Evolutionary conservation across 92 coral and sea anemone species (phyloP).

Genomic region (Epizoanthus ramosus): DNA sequence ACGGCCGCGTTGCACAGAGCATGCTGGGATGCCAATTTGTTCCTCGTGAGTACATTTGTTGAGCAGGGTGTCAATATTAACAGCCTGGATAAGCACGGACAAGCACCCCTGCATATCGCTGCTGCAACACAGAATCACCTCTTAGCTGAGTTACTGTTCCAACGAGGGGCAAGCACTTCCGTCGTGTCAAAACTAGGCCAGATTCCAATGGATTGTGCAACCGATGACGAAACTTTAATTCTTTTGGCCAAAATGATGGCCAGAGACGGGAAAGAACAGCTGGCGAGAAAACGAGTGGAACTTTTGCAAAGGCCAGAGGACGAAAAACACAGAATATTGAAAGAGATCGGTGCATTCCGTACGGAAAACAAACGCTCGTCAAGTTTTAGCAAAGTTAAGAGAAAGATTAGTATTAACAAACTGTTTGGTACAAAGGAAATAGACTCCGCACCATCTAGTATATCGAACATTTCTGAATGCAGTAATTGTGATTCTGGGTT

Average conservation of each 20-base stretch:
- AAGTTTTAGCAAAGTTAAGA: conserved; percentile 23
- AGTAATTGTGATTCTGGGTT: conserved; percentile 78
- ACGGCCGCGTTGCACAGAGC: conserved; percentile 60
- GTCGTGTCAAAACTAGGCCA: conserved; percentile 49
- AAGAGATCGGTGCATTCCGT: conserved; percentile 49
- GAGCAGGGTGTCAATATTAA: conserved; percentile 60
- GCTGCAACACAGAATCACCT: conserved; percentile 56
- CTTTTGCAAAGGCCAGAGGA: conserved; percentile 60
- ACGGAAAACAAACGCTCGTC: conserved; percentile 45
- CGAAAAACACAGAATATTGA: conserved; percentile 53
- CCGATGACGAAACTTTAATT: conserved; percentile 61
- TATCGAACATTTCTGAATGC: conserved; percentile 70
- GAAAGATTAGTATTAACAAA: conserved; percentile 41
- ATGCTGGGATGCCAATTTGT: conserved; percentile 67
- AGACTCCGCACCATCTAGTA: conserved; percentile 65
- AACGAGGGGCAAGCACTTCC: conserved; percentile 59
- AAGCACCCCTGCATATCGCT: conserved; percentile 74
- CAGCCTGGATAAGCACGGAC: conserved; percentile 75
- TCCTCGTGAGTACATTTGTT: conserved; percentile 59
- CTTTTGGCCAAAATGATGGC: conserved; percentile 74
- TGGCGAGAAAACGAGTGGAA: conserved; percentile 67
- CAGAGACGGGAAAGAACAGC: conserved; percentile 62
- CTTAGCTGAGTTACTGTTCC: conserved; percentile 71
- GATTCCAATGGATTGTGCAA: conserved; percentile 74
- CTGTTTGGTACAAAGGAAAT: conserved; percentile 49